Percentiles rank a stretch among this genome's conserved stretches.
These are phyloP conservation scores for Littorina saxatilis DNA, from an alignment of 1,140 invertebrate genomes.

Conservation along the genomic window DNA sequence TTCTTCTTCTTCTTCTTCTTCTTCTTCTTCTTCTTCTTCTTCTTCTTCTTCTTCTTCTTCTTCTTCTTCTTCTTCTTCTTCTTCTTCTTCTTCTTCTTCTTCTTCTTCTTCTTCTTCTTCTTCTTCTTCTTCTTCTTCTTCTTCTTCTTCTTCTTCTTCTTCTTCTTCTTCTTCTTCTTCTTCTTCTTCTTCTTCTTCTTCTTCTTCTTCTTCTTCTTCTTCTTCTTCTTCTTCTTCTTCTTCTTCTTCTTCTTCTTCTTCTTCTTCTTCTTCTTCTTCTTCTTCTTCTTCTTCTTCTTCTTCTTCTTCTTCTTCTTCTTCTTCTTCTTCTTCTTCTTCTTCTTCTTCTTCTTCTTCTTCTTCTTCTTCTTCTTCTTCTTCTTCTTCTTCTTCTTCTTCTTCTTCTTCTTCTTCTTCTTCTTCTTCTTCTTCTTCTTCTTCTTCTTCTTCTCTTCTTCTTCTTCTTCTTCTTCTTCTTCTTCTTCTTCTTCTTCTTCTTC, in stretches of 20 bases:
- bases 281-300: constrained; percentile 17
- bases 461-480: constrained; percentile 19
- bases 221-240: constrained; percentile 13
- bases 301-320: constrained; percentile 1
- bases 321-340: background rate
- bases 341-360: constrained; percentile 7
- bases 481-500: constrained; percentile 16
- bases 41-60: background rate
- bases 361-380: constrained; percentile 17
- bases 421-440: constrained; percentile 10
- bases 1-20: constrained; percentile 17
- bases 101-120: constrained; percentile 14
- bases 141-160: constrained; percentile 21
- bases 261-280: constrained; percentile 29
- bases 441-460: constrained; percentile 17
- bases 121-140: constrained; percentile 28
- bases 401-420: constrained; percentile 19
- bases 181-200: constrained; percentile 1
- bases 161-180: constrained; percentile 7
- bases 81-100: background rate
- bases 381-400: constrained; percentile 19
- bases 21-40: background rate
- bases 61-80: background rate
- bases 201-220: constrained; percentile 1
- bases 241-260: constrained; percentile 29